Conservation (phyloP, 2,113 vertebrate genomes). For the Syngnathus floridae region DNA sequence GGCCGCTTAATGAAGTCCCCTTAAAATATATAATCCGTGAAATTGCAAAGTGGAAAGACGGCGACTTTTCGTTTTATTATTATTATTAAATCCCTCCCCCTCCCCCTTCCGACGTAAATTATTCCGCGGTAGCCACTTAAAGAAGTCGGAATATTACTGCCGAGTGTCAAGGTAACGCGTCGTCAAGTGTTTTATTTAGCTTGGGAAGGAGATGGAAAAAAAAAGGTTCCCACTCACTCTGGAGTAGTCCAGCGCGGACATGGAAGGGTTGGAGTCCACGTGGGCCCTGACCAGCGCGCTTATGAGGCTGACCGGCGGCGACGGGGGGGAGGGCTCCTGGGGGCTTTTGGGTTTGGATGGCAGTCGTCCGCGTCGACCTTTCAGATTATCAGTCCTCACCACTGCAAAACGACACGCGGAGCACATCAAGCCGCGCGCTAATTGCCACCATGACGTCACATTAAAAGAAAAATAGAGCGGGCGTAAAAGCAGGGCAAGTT, state of each 20-base stretch:
- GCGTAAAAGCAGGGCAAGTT: background rate
- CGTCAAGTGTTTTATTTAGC: background rate
- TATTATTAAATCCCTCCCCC: conserved; percentile 75
- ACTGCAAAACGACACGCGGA: conserved; percentile 61
- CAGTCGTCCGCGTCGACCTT: conserved; percentile 92
- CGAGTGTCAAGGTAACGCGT: background rate
- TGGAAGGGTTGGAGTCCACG: conserved; percentile 97
- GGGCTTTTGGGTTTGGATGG: conserved; percentile 98
- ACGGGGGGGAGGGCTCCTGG: conserved; percentile 92
- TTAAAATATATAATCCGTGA: conserved; percentile 91
- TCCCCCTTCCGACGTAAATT: conserved; percentile 58
- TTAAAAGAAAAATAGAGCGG: no score
- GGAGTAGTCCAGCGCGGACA: conserved; percentile 96
- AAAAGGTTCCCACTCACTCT: conserved; percentile 75
- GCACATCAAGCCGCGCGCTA: background rate
- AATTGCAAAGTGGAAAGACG: conserved; percentile 75
- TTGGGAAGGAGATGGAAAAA: background rate
- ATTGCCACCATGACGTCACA: background rate
- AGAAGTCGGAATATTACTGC: background rate
- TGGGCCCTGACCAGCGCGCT: conserved; percentile 95
- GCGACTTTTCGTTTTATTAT: conserved; percentile 42
- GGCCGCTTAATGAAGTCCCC: conserved; percentile 84
- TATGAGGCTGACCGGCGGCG: conserved; percentile 96
- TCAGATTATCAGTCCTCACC: conserved; percentile 94
- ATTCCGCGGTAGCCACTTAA: conserved; percentile 39